A percentile compares a stretch with the other conserved stretches of the same genome.
Evolutionary conservation across 2,797 vertebrate species (phyloP).

Genomic region (Ficedula albicollis): DNA sequence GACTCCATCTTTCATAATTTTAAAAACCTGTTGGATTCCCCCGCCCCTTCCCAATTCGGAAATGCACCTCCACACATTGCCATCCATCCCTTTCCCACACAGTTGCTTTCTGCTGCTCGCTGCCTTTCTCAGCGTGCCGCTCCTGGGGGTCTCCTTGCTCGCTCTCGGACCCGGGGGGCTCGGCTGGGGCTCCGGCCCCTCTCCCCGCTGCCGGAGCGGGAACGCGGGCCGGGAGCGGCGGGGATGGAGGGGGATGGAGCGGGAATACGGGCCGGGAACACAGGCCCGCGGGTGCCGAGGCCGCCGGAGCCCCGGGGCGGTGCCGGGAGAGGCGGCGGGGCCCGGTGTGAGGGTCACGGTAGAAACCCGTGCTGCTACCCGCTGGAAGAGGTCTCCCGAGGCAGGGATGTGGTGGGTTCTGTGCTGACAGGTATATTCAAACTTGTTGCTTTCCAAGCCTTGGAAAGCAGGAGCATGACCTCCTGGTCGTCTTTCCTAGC

Average conservation of each 20-base stretch:
- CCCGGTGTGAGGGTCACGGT: accelerated
- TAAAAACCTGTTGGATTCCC: not conserved
- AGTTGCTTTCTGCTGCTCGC: accelerated
- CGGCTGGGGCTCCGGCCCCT: too few relatives aligned
- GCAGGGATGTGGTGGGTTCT: accelerated
- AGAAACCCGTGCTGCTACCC: accelerated
- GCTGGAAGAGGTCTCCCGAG: not conserved
- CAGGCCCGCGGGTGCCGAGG: accelerated
- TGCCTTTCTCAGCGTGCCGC: not conserved
- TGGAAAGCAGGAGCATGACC: not conserved
- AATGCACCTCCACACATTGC: accelerated
- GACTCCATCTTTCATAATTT: not conserved
- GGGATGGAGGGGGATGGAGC: too few relatives aligned
- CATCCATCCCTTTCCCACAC: too few relatives aligned
- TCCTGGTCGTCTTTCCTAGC: not conserved
- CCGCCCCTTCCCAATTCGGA: accelerated
- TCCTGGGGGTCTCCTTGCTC: accelerated
- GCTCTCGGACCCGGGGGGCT: accelerated
- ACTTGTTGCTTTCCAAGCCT: not conserved
- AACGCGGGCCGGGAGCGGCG: too few relatives aligned
- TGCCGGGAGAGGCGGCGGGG: too few relatives aligned
- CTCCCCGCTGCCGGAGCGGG: too few relatives aligned
- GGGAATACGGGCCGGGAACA: too few relatives aligned
- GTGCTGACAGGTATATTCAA: accelerated
- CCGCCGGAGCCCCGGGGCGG: too few relatives aligned